Evolutionary conservation across 1,140 invertebrate species (phyloP), one percentile per base, ranked within the genome.

Genomic region (Drosophila virilis): DNA sequence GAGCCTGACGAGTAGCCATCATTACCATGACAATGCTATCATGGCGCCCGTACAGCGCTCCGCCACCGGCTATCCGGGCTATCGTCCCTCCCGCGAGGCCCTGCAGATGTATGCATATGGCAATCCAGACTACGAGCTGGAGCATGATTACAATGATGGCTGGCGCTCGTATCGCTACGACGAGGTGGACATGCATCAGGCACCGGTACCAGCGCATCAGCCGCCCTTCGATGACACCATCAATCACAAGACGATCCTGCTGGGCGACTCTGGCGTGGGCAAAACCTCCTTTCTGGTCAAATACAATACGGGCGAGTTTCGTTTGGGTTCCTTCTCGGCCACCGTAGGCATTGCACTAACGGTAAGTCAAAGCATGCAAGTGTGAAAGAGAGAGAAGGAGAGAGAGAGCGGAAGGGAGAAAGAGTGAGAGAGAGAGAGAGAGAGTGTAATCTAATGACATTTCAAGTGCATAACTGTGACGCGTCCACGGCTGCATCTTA

Each of bases 301-400:
- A 90, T 99, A 99, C 91, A 99, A 98, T 15, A 98, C 99, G 93
- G 97, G 97, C 66, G 95, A 95, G 32, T 99, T 99, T 93, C 97
- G 97, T 88, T 94, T 96, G 32, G 96, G 97, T 92, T 99, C 99
- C 92, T 97, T 98, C 69, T 98, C 98, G 2, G 91, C 91, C 38
- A 99, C 98, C 10, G 98, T 99, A 61, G 98, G 98, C 64, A 99
- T 99, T 85, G 98, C 99, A 93, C 98, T 99, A 52, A 92, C 90
- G 89, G 91, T 92, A 65, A 92, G 91, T 92, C 35, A 6, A 10
- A n/a, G 58, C 0, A 8, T 5, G 4, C 8, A 5, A 13, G 37
- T 40, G 46, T 1, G 22, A 5, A 1, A 5, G 22, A 40, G 33
- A 37, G 52, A 51, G 42, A n/a, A n/a, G n/a, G n/a, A n/a, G n/a